These are phyloP conservation scores for Brachionus koreanus DNA, from an alignment of 1,140 invertebrate species.

Conservation along the genomic window DNA sequence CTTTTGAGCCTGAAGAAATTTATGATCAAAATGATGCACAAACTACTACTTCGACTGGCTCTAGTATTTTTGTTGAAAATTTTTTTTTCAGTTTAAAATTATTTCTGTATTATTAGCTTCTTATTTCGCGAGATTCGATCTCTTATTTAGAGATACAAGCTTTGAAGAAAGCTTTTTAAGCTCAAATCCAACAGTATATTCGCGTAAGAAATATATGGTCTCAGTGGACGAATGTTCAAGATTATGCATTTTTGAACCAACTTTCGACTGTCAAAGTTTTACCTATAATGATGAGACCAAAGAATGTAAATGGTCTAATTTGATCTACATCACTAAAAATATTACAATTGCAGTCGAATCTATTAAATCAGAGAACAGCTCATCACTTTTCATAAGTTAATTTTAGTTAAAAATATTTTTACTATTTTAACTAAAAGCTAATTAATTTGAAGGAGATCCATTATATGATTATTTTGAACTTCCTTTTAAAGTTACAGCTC, in stretches of 20 bases:
- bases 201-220: background rate
- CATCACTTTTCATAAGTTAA: constrained; percentile 8
- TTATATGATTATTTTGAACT: constrained; percentile 35
- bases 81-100: background rate
- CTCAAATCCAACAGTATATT: background rate
- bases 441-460: background rate
- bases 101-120: background rate
- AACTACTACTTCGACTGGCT: background rate
- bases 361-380: background rate
- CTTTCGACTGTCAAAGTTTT: constrained; percentile 19
- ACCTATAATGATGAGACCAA: background rate
- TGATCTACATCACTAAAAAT: background rate
- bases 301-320: constrained; percentile 35
- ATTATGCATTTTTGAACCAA: constrained; percentile 20
- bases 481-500: constrained; percentile 31
- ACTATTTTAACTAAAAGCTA: background rate
- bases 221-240: constrained; percentile 13
- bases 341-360: background rate
- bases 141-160: background rate
- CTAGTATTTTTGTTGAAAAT: background rate
- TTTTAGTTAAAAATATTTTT: background rate
- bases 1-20: background rate
- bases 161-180: background rate
- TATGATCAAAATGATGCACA: background rate
- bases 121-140: constrained; percentile 2